Percentiles rank a stretch among this genome's conserved stretches.
phyloP scores from a whole-genome alignment of 2,113 vertebrate genomes.

The Tauraco erythrolophus region DNA sequence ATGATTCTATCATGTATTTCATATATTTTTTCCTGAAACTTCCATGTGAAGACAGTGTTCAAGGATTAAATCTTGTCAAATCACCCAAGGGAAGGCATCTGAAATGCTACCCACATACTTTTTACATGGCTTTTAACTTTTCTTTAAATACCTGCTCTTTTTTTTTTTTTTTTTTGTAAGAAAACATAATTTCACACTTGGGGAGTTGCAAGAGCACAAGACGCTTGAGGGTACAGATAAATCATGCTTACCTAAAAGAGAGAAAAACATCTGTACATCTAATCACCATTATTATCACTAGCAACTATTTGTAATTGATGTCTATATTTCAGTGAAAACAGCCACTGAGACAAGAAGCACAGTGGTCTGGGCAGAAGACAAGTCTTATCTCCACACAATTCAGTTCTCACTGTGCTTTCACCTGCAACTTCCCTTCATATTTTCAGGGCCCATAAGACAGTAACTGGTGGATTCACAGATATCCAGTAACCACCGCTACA shows the following conservation, averaged over 20 bases:
- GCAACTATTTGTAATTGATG: not conserved
- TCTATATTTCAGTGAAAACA: not conserved
- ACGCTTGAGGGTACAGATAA: not conserved
- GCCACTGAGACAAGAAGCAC: rapidly evolving
- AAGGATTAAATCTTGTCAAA: not conserved
- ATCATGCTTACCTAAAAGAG: not conserved
- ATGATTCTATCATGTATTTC: not conserved
- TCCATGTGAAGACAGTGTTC: not conserved
- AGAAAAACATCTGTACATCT: not conserved
- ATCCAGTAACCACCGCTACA: not conserved
- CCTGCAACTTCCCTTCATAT: not conserved
- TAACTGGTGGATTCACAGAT: not conserved
- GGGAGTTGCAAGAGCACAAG: not conserved
- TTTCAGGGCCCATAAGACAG: not conserved
- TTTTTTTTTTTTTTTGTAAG: not conserved
- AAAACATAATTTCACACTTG: no score
- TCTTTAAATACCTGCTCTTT: not conserved
- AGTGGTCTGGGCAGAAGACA: not conserved
- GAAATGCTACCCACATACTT: not conserved
- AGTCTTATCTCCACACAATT: not conserved
- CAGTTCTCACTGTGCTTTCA: not conserved
- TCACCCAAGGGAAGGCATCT: rapidly evolving
- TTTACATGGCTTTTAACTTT: not conserved
- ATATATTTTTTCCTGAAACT: not conserved
- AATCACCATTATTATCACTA: not conserved